These are phyloP conservation scores for Polyommatus iphigenia DNA, from an alignment of 2,888 invertebrate species.

Conservation along the genomic window DNA sequence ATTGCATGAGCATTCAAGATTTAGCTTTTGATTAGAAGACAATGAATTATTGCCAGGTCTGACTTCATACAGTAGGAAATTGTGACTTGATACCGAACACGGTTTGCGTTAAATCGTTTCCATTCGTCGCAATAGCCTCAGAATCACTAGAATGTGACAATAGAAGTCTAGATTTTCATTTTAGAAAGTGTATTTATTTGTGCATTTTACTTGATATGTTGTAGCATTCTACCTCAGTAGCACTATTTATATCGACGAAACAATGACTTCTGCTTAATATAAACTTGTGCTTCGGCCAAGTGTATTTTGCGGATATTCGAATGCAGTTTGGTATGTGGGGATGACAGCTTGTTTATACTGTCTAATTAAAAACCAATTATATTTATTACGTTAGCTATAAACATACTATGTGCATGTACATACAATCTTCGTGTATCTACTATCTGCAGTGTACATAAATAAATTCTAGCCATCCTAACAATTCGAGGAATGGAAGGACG, in stretches of 20 bases:
- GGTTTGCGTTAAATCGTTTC: background rate
- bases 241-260: constrained; percentile 26
- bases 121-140: background rate
- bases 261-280: constrained; percentile 29
- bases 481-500: background rate
- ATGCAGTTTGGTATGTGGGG: constrained; percentile 24
- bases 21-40: background rate
- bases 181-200: background rate
- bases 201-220: background rate
- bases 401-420: background rate
- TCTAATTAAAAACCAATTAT: constrained; percentile 2
- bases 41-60: background rate
- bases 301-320: constrained; percentile 23
- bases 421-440: background rate
- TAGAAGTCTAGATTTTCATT: background rate
- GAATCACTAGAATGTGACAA: background rate
- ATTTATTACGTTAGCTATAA: background rate
- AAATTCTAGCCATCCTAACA: background rate
- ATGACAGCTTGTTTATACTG: constrained; percentile 32
- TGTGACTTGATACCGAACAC: background rate
- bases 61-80: background rate
- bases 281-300: constrained; percentile 23
- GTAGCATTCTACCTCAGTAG: background rate
- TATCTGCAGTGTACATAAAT: background rate
- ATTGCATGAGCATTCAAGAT: background rate